Evolutionary conservation across 2,888 invertebrate species (phyloP), one percentile per base, ranked within the genome.

Genomic region (Abrostola triplasia): DNA sequence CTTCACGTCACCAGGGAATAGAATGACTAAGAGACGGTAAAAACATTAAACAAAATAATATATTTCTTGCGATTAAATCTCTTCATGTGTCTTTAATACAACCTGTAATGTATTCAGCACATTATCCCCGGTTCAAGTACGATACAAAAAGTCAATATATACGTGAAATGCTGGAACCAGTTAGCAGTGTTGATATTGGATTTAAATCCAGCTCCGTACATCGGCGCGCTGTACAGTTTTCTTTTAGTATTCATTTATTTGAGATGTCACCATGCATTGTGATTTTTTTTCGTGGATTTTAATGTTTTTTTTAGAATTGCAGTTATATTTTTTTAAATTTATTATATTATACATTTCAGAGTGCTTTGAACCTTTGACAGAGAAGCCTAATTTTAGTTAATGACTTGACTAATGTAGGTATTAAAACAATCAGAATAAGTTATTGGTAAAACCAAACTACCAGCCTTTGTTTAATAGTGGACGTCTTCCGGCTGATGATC

Each of bases 151-250:
- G 49, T 54, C 54, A 50, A 61, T 61, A 54, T 36, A 35, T 13
- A 44, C 51, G 38, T 50, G 50, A 44, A 62, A 54, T 59, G 55
- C 24, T 67, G 13, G 47, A 50, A 59, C 58, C 57, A 52, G 57
- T 62, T 68, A 59, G 65, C 42, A 57, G 49, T 58, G 44, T 36
- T 64, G 47, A 70, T 72, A 79, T 74, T 76, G 70, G 64, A 76
- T 72, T 78, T 78, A 71, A 63, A 72, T 76, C 53, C 60, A 60
- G 57, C 68, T 63, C 62, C 36, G 56, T 64, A 53, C 56, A 52
- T 67, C 64, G 47, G 11, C 35, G 41, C 40, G 48, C 51, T 63
- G 54, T 44, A 58, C 57, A 69, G 55, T 66, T 73, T 72, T 76
- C 67, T 67, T 74, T 64, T 60, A 44, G 48, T 59, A 64, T 73